Base-by-base conservation (phyloP, 2,888 invertebrate genomes). In the Alsophila aescularia region DNA sequence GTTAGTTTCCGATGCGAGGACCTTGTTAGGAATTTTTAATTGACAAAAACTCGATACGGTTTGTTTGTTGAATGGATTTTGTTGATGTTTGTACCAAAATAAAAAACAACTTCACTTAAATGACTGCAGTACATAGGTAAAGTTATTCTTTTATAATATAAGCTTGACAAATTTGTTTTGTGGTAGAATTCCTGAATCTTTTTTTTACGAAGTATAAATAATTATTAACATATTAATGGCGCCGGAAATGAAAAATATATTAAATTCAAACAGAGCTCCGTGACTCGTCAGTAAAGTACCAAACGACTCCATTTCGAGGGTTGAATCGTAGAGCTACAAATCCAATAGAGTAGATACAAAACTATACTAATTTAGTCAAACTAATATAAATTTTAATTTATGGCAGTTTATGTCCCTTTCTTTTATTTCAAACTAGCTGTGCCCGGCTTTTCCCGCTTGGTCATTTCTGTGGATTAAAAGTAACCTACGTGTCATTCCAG, bases 231-330 rank as follows among this genome's bases (percentile, higher is more conserved):
- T 90, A 88, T 88, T 90, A 90, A 90, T 90, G 75, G 83, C 74
- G 69, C 75, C 79, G 88, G 85, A 90, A 89, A 90, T 90, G 87
- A 90, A 90, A 90, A 90, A 90, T 90, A 85, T 89, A 90, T 90
- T 89, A 91, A 90, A 90, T 87, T 88, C 90, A 86, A 85, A 85
- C 86, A 75, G 77, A 83, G 83, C 83, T 82, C 83, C 90, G 89
- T 90, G 90, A 91, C 90, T 90, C 89, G 89, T 87, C 90, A 89
- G 89, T 86, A 88, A 89, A 89, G 87, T 88, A 85, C 81, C 81
- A 76, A 87, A 90, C 88, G 87, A 87, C 90, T 90, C 81, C 81
- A 89, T 90, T 87, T 83, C 77, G 83, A 82, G 90, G 90, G 89
- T 84, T 77, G 67, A 49, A 37, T 50, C 72, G 64, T 68, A 90